Evolutionary conservation across 2,888 invertebrate genomes (phyloP), one percentile per base, ranked within the genome.

Genomic region (Mesochorus sp.): DNA sequence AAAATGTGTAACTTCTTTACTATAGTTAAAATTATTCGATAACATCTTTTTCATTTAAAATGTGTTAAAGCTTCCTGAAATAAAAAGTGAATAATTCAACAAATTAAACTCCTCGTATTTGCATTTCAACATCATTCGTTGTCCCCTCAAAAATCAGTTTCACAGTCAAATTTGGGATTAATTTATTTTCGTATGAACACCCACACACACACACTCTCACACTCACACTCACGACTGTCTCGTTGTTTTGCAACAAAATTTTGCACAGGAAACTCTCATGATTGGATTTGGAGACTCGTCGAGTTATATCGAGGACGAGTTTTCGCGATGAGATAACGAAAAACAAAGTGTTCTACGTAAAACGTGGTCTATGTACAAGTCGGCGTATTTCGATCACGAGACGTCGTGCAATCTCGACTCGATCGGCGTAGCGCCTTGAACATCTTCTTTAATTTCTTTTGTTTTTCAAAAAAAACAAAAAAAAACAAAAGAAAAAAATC

Each of bases 281-380:
- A 62, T 28, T n/a, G n/a, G n/a, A n/a, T n/a, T n/a, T n/a, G 61
- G 28, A 62, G 28, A 39, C 61, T 44, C 44, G 39, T n/a, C n/a
- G n/a, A n/a, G n/a, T n/a, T n/a, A n/a, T n/a, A n/a, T n/a, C n/a
- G n/a, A n/a, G n/a, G n/a, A n/a, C n/a, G n/a, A n/a, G n/a, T n/a
- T n/a, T n/a, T n/a, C n/a, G n/a, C n/a, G 2, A 37, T 6, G 37
- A 37, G 37, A 37, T 10, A 10, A 37, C 8, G 8, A 37, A 37
- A n/a, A 6, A n/a, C 8, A 2, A 37, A 37, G 12, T 1, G 12
- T 37, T 80, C 82, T 84, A 85, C 84, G 80, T 75, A 37, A 81
- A 82, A 84, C 84, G 79, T 72, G 83, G 81, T 78, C 80, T 88
- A 86, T 87, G 74, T 87, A 87, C 87, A 87, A 85, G 84, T 84